These are phyloP conservation scores for Emmelina monodactyla DNA, from an alignment of 2,888 invertebrate species.

Conservation along the genomic window DNA sequence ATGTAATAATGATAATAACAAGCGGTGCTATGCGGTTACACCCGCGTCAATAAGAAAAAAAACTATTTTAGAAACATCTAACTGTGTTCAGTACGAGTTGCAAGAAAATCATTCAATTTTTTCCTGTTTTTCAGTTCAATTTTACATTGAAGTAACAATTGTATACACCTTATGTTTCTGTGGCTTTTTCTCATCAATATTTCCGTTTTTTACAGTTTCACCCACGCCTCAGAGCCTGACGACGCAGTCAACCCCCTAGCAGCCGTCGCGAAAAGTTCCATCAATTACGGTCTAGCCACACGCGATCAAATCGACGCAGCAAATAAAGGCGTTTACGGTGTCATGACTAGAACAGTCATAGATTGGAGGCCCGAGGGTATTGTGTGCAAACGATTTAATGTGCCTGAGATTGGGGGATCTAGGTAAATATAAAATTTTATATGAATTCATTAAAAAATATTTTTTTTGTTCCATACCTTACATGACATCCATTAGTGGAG, in stretches of 20 bases:
- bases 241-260: constrained; percentile 39
- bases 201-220: constrained; percentile 31
- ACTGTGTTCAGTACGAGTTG: no score
- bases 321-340: constrained; percentile 78
- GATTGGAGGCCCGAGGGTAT: constrained; percentile 86
- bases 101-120: no score
- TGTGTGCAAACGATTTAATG: constrained; percentile 92
- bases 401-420: constrained; percentile 78
- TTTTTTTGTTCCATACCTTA: not conserved
- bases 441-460: not conserved
- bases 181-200: no score
- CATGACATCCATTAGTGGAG: not conserved
- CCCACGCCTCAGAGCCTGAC: constrained; percentile 47
- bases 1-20: no score
- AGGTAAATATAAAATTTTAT: constrained; percentile 23
- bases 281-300: constrained; percentile 45
- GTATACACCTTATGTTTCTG: no score
- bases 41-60: no score
- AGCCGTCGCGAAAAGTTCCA: constrained; percentile 35
- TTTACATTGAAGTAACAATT: no score
- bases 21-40: no score
- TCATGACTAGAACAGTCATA: constrained; percentile 70
- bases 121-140: no score
- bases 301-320: constrained; percentile 71
- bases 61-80: no score